Evolutionary conservation across 2,113 vertebrate species (phyloP).

Genomic region (Anarrhichthys ocellatus): DNA sequence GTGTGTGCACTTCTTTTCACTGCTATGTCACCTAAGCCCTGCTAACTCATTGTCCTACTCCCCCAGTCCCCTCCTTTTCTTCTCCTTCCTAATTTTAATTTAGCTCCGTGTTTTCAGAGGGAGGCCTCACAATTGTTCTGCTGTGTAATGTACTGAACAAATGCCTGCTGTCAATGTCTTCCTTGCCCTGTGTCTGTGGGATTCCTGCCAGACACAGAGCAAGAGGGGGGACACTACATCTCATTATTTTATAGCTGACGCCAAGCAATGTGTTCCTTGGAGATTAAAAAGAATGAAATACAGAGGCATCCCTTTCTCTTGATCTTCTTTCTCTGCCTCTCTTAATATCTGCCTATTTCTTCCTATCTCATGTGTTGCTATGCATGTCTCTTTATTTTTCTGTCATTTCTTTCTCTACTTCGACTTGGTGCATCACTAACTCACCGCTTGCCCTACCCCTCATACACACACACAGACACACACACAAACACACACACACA

Average conservation of each 20-base stretch:
- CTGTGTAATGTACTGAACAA: constrained; percentile 72
- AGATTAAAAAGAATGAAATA: constrained; percentile 71
- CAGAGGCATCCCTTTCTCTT: constrained; percentile 39
- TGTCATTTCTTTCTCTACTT: constrained; percentile 4
- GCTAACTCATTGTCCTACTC: constrained; percentile 34
- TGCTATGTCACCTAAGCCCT: constrained; percentile 7
- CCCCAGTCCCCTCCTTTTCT: constrained; percentile 2
- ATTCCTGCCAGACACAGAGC: constrained; percentile 70
- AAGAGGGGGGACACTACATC: constrained; percentile 52
- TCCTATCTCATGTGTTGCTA: constrained; percentile 26
- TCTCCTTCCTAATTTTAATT: constrained; percentile 47
- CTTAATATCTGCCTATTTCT: constrained; percentile 34
- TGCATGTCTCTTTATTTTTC: constrained; percentile 29
- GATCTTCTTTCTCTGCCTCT: constrained; percentile 11
- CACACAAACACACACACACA: not conserved
- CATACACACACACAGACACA: not conserved
- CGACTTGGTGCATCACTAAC: constrained; percentile 20
- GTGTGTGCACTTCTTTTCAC: not conserved
- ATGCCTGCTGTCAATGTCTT: constrained; percentile 67
- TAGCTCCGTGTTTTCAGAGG: constrained; percentile 37
- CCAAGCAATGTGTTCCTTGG: constrained; percentile 64
- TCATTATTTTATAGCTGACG: constrained; percentile 78
- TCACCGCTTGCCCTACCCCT: not conserved
- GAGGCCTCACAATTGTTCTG: constrained; percentile 68
- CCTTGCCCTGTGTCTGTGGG: constrained; percentile 63